A percentile compares a stretch with the other conserved stretches of the same genome.
Evolutionary conservation across 2,113 vertebrate species (phyloP).

Genomic region (Microtus ochrogaster): DNA sequence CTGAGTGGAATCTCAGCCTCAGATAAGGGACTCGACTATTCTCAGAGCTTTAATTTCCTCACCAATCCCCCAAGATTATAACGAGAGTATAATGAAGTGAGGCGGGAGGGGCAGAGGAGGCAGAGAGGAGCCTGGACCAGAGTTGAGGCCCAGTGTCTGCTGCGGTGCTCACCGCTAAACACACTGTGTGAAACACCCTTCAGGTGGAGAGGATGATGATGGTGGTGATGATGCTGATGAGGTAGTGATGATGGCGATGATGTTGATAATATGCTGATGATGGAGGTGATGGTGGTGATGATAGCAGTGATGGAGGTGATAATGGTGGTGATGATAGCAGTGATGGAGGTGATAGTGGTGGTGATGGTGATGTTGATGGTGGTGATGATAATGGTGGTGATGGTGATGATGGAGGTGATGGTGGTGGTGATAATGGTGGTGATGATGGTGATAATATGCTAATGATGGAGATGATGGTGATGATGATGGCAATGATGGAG

Average conservation of each 20-base stretch:
- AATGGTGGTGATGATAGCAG: neutral
- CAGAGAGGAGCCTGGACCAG: neutral
- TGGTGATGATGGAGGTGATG: neutral
- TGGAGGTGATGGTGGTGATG: neutral
- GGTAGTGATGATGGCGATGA: neutral
- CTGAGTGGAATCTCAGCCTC: neutral
- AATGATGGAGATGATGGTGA: too few species aligned
- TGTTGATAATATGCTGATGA: neutral
- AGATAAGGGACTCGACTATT: neutral
- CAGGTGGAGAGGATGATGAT: neutral
- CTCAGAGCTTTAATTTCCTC: neutral
- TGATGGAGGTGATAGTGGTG: neutral
- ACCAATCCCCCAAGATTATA: neutral
- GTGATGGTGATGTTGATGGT: neutral
- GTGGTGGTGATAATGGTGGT: fast-evolving
- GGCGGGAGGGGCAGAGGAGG: neutral
- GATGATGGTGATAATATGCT: neutral
- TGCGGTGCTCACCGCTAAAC: neutral
- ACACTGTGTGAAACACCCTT: neutral
- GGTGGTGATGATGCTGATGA: neutral
- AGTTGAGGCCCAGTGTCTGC: neutral
- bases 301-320: neutral
- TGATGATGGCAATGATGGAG: too few species aligned
- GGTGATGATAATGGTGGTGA: too few species aligned
- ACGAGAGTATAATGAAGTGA: neutral